Evolutionary conservation across 2,888 invertebrate species (phyloP).

Genomic region (Trichacis sp.): DNA sequence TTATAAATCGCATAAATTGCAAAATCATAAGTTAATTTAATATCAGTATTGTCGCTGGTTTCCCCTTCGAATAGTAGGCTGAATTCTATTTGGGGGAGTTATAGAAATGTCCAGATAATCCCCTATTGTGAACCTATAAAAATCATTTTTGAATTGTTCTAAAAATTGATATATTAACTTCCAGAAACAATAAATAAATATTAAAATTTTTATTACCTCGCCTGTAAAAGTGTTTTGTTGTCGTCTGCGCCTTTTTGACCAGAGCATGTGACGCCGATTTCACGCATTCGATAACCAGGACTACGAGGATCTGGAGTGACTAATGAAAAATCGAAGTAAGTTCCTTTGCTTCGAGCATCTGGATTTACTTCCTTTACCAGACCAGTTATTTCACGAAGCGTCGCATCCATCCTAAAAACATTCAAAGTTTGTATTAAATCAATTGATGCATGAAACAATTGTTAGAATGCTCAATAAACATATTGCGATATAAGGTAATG

Average conservation of each 20-base stretch:
- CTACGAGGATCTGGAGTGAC: conserved; percentile 84
- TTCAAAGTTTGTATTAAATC: too few species aligned
- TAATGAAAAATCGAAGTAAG: conserved; percentile 96
- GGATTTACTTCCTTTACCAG: conserved; percentile 98
- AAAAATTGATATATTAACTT: background rate
- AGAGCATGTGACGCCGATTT: conserved; percentile 94
- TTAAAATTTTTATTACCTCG: conserved; percentile 67
- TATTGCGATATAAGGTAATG: too few species aligned
- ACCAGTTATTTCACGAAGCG: conserved; percentile 94
- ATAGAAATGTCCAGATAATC: conserved; percentile 98
- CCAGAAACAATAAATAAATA: background rate
- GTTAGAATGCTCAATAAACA: too few species aligned
- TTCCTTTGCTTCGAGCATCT: conserved; percentile 94
- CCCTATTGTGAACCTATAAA: conserved; percentile 87
- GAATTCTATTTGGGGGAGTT: conserved; percentile 83
- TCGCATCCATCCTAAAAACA: conserved; percentile 93
- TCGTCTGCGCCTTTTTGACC: conserved; percentile 95
- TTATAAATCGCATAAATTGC: too few species aligned
- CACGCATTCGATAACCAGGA: conserved; percentile 88
- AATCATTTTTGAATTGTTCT: background rate
- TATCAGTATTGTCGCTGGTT: conserved; percentile 69
- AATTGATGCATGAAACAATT: too few species aligned
- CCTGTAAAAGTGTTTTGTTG: conserved; percentile 87
- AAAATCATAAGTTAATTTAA: background rate
- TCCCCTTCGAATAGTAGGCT: conserved; percentile 75